Base-by-base conservation (phyloP, 2,113 vertebrate species). In the Chlamydotis undulata region DNA sequence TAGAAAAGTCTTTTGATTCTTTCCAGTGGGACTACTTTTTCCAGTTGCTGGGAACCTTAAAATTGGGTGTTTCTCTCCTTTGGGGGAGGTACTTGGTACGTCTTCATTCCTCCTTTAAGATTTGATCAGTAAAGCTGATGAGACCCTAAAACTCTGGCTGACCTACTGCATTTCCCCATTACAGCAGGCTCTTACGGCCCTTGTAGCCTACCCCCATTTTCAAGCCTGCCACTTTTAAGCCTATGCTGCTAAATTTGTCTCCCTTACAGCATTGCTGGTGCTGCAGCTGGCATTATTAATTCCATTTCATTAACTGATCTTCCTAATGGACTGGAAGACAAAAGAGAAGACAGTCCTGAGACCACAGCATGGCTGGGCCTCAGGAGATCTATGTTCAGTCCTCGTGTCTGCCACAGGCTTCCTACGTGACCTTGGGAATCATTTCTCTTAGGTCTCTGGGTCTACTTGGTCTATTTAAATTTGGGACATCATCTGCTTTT, bases 241-340 rank as follows among this genome's bases (percentile, higher is more conserved):
- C 61, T 25, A 9, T 79, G 74, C 65, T 87, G 50, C 77, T 91
- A 89, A 73, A 35, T 89, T 76, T 89, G 56, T 70, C 81, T 89
- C 37, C 70, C 37, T 85, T 73, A 69, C 63, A 91, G 92, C 61
- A 71, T 37, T 93, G 91, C 83, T 95, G 95, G 91, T 92, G 63
- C 74, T 94, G 89, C 89, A 97, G 83, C 87, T 96, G 93, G 87
- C 77, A 83, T 92, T 94, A 92, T 94, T 95, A 96, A 95, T 87
- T 89, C 94, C 52, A 91, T 94, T 94, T 96, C 92, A 96, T 96
- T 94, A 96, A 93, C 55, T 61, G 74, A 87, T 91, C 87, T 61
- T 94, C 81, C 39, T 93, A 93, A 93, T 94, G 95, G 64, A 83
- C 92, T 91, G 81, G 61, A 92, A 96, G 93, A 95, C 92, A 95